A percentile compares a stretch with the other conserved stretches of the same genome.
Conservation (phyloP, 2,113 vertebrate species). For the Ictalurus punctatus region DNA sequence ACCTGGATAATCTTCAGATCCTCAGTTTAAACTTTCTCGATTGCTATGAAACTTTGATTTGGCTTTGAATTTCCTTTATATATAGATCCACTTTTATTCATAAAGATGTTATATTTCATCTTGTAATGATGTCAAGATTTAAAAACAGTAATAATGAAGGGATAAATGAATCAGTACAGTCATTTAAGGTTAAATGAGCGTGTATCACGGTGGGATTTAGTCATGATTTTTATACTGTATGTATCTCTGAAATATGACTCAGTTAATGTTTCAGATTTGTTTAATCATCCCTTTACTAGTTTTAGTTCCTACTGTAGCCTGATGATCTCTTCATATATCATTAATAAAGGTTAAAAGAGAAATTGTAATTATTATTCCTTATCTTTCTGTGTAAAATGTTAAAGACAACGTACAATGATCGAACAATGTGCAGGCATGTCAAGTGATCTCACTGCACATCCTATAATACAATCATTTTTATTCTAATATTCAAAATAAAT, state of each 20-base stretch:
- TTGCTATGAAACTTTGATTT: no score
- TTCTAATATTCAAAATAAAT: neutral
- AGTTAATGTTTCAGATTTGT: neutral
- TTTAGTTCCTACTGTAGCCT: neutral
- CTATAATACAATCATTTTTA: neutral
- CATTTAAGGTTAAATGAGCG: neutral
- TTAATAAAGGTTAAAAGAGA: neutral
- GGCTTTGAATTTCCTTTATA: no score
- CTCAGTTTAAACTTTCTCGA: no score
- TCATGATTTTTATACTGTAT: neutral
- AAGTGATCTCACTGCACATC: neutral
- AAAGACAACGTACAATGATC: neutral
- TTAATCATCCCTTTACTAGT: neutral
- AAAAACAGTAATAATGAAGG: neutral
- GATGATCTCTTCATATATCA: no score
- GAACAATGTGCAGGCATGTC: neutral
- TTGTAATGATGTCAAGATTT: neutral
- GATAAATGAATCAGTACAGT: neutral
- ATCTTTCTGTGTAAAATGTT: neutral
- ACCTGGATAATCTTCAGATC: conserved; percentile 36
- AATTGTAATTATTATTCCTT: neutral
- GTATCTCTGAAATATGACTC: neutral
- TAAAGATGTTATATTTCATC: no score
- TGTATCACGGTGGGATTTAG: neutral
- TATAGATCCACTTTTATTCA: no score